phyloP scores from a whole-genome alignment of 1,140 invertebrate species.

The Subanguina moxae region DNA sequence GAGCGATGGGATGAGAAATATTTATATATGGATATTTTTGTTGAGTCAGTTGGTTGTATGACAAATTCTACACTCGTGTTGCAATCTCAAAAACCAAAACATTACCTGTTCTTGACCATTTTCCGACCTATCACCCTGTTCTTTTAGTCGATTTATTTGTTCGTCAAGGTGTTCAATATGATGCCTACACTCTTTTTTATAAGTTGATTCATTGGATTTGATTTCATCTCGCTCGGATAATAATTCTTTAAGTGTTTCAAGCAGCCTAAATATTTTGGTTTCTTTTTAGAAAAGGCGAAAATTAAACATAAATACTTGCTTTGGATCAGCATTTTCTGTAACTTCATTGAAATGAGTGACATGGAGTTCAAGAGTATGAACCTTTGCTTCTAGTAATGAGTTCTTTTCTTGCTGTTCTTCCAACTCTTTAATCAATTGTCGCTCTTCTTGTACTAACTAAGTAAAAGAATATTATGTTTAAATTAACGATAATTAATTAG shows the following conservation, averaged over 20 bases:
- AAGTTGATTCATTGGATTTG: slow-evolving; percentile 71
- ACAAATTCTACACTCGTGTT: no score
- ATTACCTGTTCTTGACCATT: no score
- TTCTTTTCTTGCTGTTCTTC: neutral
- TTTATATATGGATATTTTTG: no score
- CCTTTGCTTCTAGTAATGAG: neutral
- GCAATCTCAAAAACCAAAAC: no score
- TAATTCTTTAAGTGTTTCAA: slow-evolving; percentile 5
- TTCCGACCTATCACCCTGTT: no score
- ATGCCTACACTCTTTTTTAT: slow-evolving; percentile 72
- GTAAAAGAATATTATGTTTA: no score
- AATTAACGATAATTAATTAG: no score
- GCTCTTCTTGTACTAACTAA: neutral
- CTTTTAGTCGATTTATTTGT: slow-evolving; percentile 60
- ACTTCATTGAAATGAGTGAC: neutral
- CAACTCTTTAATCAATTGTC: neutral
- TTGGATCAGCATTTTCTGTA: neutral
- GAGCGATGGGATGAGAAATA: no score
- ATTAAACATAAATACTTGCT: neutral
- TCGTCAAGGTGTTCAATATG: slow-evolving; percentile 60
- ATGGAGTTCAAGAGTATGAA: neutral
- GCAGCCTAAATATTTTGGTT: neutral
- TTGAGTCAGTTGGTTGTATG: no score
- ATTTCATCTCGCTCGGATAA: slow-evolving; percentile 71
- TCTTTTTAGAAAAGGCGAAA: neutral